Base-by-base conservation (phyloP, 2,888 invertebrate species). In the Ariolimax columbianus region DNA sequence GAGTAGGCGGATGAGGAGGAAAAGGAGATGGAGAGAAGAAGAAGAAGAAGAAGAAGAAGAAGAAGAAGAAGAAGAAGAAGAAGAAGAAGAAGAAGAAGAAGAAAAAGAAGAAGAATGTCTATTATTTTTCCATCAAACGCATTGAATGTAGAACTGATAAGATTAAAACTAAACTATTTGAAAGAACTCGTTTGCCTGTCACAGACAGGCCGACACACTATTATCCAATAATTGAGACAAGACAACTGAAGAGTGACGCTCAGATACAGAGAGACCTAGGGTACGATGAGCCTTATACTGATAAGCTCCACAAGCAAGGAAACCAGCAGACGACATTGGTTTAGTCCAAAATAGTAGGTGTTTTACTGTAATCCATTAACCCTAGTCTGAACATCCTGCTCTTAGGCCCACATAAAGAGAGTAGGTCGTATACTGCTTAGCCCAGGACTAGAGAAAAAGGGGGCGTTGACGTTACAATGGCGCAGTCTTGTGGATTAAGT, bases 331-430 rank as follows among this genome's bases (percentile, higher is more conserved):
- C 59, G 6, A 26, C 4, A 59, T 33, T 36, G 36, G 19, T 36
- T 36, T 7, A 68, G 14, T 36, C 68, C 14, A 33, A 68, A 36
- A 68, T 36, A 68, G 33, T 33, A 30, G 68, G 36, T 33, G 68
- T 33, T 68, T 68, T 68, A 68, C 68, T 7, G 68, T 68, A 68
- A 68, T 68, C 68, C 68, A 68, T 68, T 68, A 68, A 63, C 68
- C 11, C 36, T 33, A 68, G 68, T 68, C 36, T 68, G 68, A 68
- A 68, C 36, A 36, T 68, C 36, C 68, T 36, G 68, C 68, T 68
- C 68, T 68, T 36, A 26, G 68, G 36, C 36, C 33, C 19, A 36
- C 68, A 68, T 30, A 2, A 23, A 63, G 59, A 63, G 59, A 36
- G 36, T 68, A 36, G 68, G 68, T 68, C 68, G 36, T 26, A 4